Evolutionary conservation across 2,797 vertebrate species (phyloP).

Genomic region (Siniperca obscura): DNA sequence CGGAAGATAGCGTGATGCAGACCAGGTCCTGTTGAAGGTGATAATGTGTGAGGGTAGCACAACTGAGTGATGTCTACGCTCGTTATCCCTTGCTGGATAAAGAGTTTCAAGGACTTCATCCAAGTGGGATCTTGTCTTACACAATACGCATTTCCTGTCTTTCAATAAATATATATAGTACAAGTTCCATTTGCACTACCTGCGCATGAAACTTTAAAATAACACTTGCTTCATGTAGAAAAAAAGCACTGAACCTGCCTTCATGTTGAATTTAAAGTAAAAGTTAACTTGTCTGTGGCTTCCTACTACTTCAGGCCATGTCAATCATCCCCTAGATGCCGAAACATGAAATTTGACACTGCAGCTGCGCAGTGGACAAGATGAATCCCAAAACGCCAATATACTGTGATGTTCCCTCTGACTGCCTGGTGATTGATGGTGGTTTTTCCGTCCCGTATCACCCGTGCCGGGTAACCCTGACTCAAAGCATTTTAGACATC

Average conservation of each 20-base stretch:
- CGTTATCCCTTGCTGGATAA: constrained; percentile 38
- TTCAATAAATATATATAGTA: not conserved
- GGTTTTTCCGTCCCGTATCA: constrained; percentile 68
- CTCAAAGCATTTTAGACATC: constrained; percentile 77
- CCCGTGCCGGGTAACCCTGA: constrained; percentile 75
- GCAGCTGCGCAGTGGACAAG: constrained; percentile 55
- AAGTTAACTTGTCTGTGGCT: not conserved
- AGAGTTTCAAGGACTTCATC: constrained; percentile 35
- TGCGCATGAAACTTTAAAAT: not conserved
- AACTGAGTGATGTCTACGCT: constrained; percentile 66
- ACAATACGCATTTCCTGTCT: not conserved
- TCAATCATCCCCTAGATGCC: constrained; percentile 58
- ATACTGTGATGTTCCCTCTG: constrained; percentile 51
- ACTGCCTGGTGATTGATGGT: constrained; percentile 70
- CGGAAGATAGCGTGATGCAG: constrained; percentile 36
- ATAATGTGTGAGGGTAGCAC: constrained; percentile 72
- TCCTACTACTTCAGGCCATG: constrained; percentile 27
- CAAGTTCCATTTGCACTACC: not conserved
- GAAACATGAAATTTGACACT: constrained; percentile 66
- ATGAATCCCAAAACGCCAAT: constrained; percentile 62
- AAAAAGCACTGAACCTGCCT: not conserved
- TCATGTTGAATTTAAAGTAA: constrained; percentile 8
- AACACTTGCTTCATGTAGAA: not conserved
- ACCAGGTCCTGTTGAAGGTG: constrained; percentile 58
- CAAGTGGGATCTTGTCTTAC: constrained; percentile 5